Evolutionary conservation across 1,140 invertebrate species (phyloP).

Genomic region (Harpegnathos saltator): DNA sequence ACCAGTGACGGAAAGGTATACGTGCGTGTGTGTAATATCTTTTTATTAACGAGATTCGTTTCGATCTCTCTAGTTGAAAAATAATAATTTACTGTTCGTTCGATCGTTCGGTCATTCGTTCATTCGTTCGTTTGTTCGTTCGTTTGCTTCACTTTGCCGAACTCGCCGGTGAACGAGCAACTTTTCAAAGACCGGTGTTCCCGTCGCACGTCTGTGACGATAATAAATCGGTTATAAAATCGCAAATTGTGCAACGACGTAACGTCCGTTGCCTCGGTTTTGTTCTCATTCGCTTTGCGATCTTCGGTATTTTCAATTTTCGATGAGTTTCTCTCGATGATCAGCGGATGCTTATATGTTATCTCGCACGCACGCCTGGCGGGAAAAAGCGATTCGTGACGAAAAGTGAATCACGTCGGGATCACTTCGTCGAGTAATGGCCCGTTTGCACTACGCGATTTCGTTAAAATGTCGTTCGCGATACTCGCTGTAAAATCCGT

Average conservation of each 20-base stretch:
- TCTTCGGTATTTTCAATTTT: not conserved
- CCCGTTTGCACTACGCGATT: not conserved
- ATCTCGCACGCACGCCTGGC: not conserved
- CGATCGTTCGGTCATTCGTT: not conserved
- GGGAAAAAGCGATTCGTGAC: not conserved
- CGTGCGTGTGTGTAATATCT: not conserved
- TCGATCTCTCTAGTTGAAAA: constrained; percentile 39
- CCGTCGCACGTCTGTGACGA: not conserved
- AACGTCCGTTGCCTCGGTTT: not conserved
- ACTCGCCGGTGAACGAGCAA: not conserved
- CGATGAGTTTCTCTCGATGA: not conserved
- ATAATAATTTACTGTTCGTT: constrained; percentile 14
- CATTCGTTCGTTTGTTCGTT: not conserved
- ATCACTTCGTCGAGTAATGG: not conserved
- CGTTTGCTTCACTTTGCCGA: not conserved
- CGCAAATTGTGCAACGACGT: not conserved
- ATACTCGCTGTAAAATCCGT: too few species aligned
- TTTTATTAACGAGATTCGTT: constrained; percentile 28
- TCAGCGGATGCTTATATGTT: not conserved
- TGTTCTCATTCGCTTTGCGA: not conserved
- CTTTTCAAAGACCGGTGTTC: not conserved
- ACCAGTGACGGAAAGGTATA: not conserved
- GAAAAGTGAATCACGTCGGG: not conserved
- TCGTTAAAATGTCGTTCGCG: not conserved
- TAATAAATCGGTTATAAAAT: constrained; percentile 26